phyloP scores from a whole-genome alignment of 2,113 vertebrate genomes.

The Hypomesus transpacificus region DNA sequence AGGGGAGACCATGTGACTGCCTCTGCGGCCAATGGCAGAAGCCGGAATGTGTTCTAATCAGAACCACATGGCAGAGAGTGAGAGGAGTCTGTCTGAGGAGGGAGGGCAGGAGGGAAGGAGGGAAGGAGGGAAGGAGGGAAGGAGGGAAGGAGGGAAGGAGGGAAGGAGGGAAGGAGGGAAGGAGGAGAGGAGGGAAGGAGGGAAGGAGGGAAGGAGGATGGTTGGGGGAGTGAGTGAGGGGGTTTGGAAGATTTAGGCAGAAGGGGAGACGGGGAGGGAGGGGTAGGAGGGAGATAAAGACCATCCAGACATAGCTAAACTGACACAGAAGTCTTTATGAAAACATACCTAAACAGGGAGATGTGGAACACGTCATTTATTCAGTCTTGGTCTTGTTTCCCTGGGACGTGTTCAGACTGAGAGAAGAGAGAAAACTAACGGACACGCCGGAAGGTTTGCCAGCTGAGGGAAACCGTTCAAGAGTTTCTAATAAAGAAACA shows the following conservation, averaged over 20 bases:
- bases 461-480: constrained; percentile 11
- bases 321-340: constrained; percentile 40
- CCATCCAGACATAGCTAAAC: constrained; percentile 13
- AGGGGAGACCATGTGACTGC: constrained; percentile 39
- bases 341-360: constrained; percentile 56
- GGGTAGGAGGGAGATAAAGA: no score
- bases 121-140: no score
- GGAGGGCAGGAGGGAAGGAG: constrained; percentile 1
- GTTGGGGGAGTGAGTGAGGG: no score
- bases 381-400: constrained; percentile 33
- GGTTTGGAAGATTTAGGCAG: not conserved
- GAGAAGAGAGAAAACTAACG: constrained; percentile 8
- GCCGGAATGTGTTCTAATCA: constrained; percentile 42
- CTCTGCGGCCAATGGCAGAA: constrained; percentile 28
- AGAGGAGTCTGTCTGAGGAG: constrained; percentile 41
- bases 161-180: constrained; percentile 23
- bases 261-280: no score
- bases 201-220: no score
- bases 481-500: constrained; percentile 56
- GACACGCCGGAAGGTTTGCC: not conserved
- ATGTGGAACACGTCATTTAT: constrained; percentile 56
- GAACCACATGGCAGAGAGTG: constrained; percentile 62
- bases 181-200: no score
- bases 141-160: no score
- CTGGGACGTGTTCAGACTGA: constrained; percentile 40